Evolutionary conservation across 1,140 invertebrate species (phyloP), one percentile per base, ranked within the genome.

Genomic region (Sycobia sp.): DNA sequence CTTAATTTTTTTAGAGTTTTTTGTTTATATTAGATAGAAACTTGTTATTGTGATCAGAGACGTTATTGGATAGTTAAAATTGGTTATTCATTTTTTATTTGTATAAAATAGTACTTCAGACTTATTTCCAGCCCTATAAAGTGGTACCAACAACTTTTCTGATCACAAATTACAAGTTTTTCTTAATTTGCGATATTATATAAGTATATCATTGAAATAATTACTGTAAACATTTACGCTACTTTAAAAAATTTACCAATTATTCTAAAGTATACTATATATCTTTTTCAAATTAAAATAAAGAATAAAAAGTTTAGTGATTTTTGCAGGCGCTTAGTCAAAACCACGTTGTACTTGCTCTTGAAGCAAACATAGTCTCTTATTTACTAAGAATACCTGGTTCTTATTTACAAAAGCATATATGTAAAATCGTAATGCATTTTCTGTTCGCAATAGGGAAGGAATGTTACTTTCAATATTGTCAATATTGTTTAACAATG

Each of bases 261-360:
- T 56, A 55, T 44, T 62, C 32, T 57, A 56, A 66, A 51, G 27
- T 29, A 18, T 16, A 57, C 51, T 51, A 25, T 50, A 57, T 49
- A 27, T 49, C 43, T 22, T 46, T 58, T 43, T 32, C 62, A 51
- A 59, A 53, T 46, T 53, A 59, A 38, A 46, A 18, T 65, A 63
- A 62, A 57, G 25, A 41, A 43, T 56, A 4, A 55, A 54, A 67
- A 59, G 59, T 58, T 55, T 65, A 9, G 16, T 55, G 43, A 32
- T n/a, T 41, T 55, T 60, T 60, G 50, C 50, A 60, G 50, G 49
- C 63, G 43, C 44, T 49, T 60, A 64, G 36, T 60, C 49, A 55
- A 65, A 60, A 34, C 55, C 60, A 18, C 38, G 43, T 65, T 65
- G 63, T 65, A 65, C 50, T 65, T 65, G 14, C 49, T 65, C 36